Percentiles rank a stretch among this genome's conserved stretches.
Conservation (phyloP, 2,113 vertebrate species). For the Hemiscyllium ocellatum region DNA sequence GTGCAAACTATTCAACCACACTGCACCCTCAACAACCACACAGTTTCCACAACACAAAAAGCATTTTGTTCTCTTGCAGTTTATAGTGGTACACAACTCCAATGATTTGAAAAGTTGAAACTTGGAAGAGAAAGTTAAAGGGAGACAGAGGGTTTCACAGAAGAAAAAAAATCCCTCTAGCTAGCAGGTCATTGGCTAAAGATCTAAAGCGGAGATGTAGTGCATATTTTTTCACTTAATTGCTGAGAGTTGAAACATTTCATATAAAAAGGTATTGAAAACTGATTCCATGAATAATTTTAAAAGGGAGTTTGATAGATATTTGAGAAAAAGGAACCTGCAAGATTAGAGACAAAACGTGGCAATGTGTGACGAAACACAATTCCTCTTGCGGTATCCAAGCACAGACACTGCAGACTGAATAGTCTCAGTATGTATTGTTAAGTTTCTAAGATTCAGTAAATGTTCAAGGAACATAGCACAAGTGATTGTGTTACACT, state of each 20-base stretch:
- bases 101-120: not conserved
- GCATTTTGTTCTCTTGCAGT: no score
- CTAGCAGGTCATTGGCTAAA: not conserved
- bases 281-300: not conserved
- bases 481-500: not conserved
- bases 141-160: not conserved
- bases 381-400: not conserved
- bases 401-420: not conserved
- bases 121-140: not conserved
- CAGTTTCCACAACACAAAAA: no score
- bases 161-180: not conserved
- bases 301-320: not conserved
- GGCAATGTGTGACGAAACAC: not conserved
- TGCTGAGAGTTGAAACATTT: not conserved
- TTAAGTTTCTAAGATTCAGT: not conserved
- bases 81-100: no score
- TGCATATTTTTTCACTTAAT: not conserved
- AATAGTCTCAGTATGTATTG: not conserved
- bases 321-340: not conserved
- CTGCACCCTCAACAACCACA: no score
- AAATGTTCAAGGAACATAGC: not conserved
- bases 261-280: not conserved
- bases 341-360: not conserved
- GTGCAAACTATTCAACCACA: no score
- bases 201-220: not conserved